phyloP scores from a whole-genome alignment of 1,140 invertebrate species.

The Caenorhabditis latens region DNA sequence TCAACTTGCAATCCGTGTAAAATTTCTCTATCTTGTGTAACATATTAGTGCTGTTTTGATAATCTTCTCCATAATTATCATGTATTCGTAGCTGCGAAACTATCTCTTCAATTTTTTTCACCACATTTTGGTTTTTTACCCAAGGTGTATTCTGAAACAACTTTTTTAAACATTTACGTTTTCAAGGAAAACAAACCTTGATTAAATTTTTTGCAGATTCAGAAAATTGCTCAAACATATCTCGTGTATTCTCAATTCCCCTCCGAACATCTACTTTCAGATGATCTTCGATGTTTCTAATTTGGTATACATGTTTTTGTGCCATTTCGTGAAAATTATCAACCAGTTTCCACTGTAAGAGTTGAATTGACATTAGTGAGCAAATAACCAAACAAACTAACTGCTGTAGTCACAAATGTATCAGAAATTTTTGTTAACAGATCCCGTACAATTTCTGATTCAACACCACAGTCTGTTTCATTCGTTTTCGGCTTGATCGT shows the following conservation, averaged over 20 bases:
- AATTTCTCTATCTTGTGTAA: neutral
- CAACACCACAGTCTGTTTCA: no score
- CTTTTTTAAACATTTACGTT: neutral
- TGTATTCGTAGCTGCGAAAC: neutral
- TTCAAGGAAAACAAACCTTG: neutral
- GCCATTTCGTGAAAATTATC: neutral
- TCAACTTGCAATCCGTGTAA: neutral
- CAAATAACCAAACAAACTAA: no score
- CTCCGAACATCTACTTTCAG: neutral
- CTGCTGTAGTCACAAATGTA: no score
- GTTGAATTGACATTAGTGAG: neutral
- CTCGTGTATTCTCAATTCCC: neutral
- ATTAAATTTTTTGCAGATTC: neutral
- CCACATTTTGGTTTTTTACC: neutral
- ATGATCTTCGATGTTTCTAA: neutral
- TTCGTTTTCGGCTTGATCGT: no score
- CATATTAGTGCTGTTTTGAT: neutral
- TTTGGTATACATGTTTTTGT: neutral
- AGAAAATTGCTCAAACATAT: neutral
- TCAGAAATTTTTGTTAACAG: no score
- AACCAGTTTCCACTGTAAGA: neutral
- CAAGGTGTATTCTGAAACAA: conserved; percentile 6
- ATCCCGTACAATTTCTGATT: no score
- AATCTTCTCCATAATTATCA: neutral
- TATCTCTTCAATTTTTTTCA: neutral